Percentiles rank a stretch among this genome's conserved stretches.
Evolutionary conservation across 2,113 vertebrate genomes (phyloP).

Genomic region (Atherinomorus stipes): DNA sequence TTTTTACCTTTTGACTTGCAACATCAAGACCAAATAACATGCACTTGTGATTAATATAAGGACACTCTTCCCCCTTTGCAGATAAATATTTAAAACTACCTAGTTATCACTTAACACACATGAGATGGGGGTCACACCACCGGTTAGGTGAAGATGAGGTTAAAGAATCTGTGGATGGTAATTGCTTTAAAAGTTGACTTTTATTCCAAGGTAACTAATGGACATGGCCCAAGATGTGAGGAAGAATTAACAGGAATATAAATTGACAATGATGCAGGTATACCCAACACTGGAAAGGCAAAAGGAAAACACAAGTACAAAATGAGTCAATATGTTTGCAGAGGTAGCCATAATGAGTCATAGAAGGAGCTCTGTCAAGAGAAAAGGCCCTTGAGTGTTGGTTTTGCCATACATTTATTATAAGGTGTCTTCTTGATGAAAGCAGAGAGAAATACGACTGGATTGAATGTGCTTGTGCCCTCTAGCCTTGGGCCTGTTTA

Average conservation of each 20-base stretch:
- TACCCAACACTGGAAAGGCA: neutral
- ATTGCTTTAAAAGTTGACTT: neutral
- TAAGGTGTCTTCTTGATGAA: constrained; percentile 63
- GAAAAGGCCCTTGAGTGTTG: constrained; percentile 52
- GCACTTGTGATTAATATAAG: neutral
- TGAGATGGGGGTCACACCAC: neutral
- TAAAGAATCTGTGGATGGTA: neutral
- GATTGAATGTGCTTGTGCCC: constrained; percentile 57
- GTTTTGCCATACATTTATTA: constrained; percentile 60
- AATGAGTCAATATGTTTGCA: constrained; percentile 36
- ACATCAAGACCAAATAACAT: neutral
- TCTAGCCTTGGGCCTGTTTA: constrained; percentile 73
- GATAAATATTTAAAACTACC: neutral
- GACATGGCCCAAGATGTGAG: neutral
- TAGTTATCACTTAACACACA: too few species aligned
- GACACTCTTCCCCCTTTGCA: neutral
- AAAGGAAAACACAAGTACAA: constrained; percentile 10
- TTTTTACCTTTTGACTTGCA: neutral
- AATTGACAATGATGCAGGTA: neutral
- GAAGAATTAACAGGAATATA: neutral
- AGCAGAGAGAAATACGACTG: constrained; percentile 56
- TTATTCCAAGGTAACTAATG: neutral
- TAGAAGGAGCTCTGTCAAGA: constrained; percentile 26
- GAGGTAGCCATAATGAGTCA: constrained; percentile 19
- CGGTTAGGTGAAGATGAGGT: neutral